These are phyloP conservation scores for Hedya salicella DNA, from an alignment of 2,888 invertebrate genomes.

Conservation along the genomic window DNA sequence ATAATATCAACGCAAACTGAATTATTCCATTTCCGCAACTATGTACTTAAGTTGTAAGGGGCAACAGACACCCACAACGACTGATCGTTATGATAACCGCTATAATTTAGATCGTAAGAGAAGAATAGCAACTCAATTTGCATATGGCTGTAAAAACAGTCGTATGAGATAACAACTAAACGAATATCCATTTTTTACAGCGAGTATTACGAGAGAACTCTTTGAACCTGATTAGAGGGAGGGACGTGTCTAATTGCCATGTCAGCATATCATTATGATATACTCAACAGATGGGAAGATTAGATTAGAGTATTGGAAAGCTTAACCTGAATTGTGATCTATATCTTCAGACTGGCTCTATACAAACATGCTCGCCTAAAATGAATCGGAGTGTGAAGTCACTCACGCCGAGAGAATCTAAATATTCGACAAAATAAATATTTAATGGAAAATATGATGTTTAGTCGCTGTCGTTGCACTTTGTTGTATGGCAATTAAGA, in stretches of 20 bases:
- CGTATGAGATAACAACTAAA: conserved; percentile 40
- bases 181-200: conserved; percentile 38
- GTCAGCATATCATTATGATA: conserved; percentile 6
- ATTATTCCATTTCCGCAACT: conserved; percentile 42
- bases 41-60: conserved; percentile 36
- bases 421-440: no score
- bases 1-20: conserved; percentile 37
- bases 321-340: not conserved
- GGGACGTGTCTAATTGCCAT: conserved; percentile 21
- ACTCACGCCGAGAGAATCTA: no score
- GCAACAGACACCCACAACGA: conserved; percentile 40
- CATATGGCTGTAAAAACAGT: conserved; percentile 51
- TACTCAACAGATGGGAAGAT: not conserved
- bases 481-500: no score
- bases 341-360: not conserved
- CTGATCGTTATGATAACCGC: conserved; percentile 49
- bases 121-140: conserved; percentile 54
- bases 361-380: no score
- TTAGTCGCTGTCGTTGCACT: no score
- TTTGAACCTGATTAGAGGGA: conserved; percentile 19
- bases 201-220: conserved; percentile 17
- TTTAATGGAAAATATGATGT: no score
- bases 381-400: no score
- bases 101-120: conserved; percentile 51
- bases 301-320: conserved; percentile 3